These are phyloP conservation scores for Scomber scombrus DNA, from an alignment of 2,113 vertebrate genomes.

Conservation along the genomic window DNA sequence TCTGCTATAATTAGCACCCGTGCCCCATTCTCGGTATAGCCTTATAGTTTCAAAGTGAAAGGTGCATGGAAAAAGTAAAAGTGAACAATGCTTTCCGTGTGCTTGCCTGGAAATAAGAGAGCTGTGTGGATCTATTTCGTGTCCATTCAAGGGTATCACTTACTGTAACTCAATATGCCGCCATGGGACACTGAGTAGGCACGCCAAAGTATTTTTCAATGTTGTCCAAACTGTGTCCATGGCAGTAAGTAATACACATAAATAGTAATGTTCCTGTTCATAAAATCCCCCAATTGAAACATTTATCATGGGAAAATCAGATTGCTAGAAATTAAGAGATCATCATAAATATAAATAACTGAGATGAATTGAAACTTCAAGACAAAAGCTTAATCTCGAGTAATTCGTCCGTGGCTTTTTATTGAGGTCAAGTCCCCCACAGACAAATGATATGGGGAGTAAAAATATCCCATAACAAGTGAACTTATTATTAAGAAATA, in stretches of 20 bases:
- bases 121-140: slow-evolving; percentile 57
- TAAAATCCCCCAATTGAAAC: slow-evolving; percentile 12
- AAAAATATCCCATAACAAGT: slow-evolving; percentile 58
- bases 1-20: slow-evolving; percentile 73
- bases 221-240: slow-evolving; percentile 51
- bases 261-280: slow-evolving; percentile 13
- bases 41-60: slow-evolving; percentile 63
- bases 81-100: slow-evolving; percentile 72
- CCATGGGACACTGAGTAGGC: slow-evolving; percentile 64
- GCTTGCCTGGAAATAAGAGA: slow-evolving; percentile 60
- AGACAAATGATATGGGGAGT: slow-evolving; percentile 35
- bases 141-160: slow-evolving; percentile 76
- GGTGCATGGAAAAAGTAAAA: slow-evolving; percentile 70
- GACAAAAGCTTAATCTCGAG: slow-evolving; percentile 21
- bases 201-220: slow-evolving; percentile 53
- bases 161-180: slow-evolving; percentile 72
- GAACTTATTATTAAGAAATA: slow-evolving; percentile 72
- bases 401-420: slow-evolving; percentile 30
- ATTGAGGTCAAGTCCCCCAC: slow-evolving; percentile 50
- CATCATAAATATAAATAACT: slow-evolving; percentile 1
- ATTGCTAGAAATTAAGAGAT: not conserved
- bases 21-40: slow-evolving; percentile 27
- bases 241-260: slow-evolving; percentile 22
- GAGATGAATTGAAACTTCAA: not conserved
- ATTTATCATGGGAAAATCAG: not conserved